These are phyloP conservation scores for Gallinago undulata DNA, from an alignment of 2,113 vertebrate genomes.

Conservation along the genomic window DNA sequence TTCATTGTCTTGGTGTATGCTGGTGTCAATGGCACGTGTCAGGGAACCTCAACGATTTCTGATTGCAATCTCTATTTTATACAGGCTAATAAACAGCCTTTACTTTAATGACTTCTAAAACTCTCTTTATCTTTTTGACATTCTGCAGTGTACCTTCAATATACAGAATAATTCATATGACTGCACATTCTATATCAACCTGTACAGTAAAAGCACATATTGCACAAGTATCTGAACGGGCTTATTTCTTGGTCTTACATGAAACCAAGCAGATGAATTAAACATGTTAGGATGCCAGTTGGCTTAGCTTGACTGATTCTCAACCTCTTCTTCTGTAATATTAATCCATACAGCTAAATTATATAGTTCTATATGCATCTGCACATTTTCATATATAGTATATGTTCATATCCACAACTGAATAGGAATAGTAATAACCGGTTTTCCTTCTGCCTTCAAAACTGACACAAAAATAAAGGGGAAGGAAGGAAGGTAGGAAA, in stretches of 20 bases:
- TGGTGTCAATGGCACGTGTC: background rate
- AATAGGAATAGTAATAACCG: background rate
- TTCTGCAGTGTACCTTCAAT: background rate
- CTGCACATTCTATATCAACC: background rate
- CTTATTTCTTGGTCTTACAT: background rate
- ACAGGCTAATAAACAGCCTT: background rate
- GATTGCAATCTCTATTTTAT: background rate
- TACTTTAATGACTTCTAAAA: background rate
- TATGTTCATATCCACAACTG: background rate
- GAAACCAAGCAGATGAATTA: background rate
- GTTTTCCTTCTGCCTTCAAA: background rate
- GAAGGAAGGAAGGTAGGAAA: too few relatives aligned
- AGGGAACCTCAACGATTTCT: background rate
- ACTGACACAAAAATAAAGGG: background rate
- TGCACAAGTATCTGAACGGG: background rate
- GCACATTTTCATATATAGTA: background rate
- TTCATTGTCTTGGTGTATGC: background rate
- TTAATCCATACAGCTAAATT: background rate
- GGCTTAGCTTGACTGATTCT: background rate
- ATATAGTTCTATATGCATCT: background rate
- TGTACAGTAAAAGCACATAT: background rate
- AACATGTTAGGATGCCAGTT: background rate
- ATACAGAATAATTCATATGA: background rate
- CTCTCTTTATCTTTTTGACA: background rate
- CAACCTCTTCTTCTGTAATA: background rate